These are phyloP conservation scores for Laticauda colubrina DNA, from an alignment of 2,113 vertebrate genomes.

Conservation along the genomic window DNA sequence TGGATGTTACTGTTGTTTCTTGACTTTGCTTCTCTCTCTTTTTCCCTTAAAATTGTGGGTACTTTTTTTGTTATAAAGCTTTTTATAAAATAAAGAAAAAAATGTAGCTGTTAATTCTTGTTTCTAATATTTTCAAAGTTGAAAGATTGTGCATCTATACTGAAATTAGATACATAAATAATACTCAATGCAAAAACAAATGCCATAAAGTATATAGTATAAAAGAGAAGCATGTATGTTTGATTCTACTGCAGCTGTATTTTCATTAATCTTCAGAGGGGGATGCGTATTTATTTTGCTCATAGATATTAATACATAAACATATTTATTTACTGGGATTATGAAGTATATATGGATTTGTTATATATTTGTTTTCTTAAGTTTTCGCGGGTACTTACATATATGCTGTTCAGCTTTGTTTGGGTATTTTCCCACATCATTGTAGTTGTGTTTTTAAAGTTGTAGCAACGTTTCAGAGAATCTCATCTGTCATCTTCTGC, in stretches of 20 bases:
- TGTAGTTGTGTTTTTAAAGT: too few relatives aligned
- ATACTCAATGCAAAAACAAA: background rate
- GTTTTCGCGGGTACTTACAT: too few relatives aligned
- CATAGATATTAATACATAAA: background rate
- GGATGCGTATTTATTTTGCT: background rate
- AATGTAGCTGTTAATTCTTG: background rate
- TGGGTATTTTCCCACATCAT: too few relatives aligned
- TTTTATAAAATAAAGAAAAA: background rate
- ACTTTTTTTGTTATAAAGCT: background rate
- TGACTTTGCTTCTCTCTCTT: background rate
- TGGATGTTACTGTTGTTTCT: background rate
- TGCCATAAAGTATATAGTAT: background rate
- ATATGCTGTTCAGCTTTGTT: too few relatives aligned
- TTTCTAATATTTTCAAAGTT: background rate
- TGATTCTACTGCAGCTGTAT: background rate
- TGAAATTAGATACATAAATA: background rate
- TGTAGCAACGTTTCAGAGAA: too few relatives aligned
- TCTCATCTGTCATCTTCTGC: too few relatives aligned
- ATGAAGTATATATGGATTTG: background rate
- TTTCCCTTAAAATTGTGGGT: background rate
- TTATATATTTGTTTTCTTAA: background rate
- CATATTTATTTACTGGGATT: background rate
- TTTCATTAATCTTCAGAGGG: background rate
- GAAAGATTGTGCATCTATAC: background rate
- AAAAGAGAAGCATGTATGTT: background rate